Conservation (phyloP, 92 coral and sea anemone species). For the Phymanthus crucifer region DNA sequence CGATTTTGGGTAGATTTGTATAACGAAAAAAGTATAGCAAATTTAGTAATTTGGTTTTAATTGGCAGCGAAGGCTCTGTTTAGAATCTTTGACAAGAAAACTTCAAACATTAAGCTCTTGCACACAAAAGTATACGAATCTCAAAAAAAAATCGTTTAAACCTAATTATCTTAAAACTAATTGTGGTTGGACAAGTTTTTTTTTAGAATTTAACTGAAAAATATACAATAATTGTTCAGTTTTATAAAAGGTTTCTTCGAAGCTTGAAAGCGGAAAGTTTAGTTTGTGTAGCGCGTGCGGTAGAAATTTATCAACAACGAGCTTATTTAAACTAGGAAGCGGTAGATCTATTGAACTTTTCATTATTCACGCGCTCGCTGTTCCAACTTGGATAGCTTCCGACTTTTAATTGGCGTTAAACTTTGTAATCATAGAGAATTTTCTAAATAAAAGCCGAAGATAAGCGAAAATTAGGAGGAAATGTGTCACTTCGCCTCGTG, state of each 20-base stretch:
- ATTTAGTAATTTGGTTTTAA: too few relatives aligned
- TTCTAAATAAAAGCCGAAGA: not conserved
- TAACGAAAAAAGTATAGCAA: too few relatives aligned
- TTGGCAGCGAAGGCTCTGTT: not conserved
- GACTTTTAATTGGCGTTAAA: not conserved
- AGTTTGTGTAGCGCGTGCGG: too few relatives aligned
- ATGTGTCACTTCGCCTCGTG: not conserved
- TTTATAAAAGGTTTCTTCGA: too few relatives aligned
- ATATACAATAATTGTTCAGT: too few relatives aligned
- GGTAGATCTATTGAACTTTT: not conserved
- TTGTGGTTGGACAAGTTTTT: not conserved
- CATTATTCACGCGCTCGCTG: not conserved
- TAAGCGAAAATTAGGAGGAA: not conserved
- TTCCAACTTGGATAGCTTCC: not conserved
- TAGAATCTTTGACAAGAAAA: not conserved
- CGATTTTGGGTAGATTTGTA: too few relatives aligned
- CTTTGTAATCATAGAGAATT: not conserved
- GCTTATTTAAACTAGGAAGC: too few relatives aligned
- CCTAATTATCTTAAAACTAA: not conserved
- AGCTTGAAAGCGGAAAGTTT: too few relatives aligned
- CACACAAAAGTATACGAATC: not conserved
- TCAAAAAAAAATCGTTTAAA: not conserved
- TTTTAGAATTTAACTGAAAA: not conserved
- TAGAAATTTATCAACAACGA: too few relatives aligned
- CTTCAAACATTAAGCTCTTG: not conserved